phyloP scores from a whole-genome alignment of 1,140 invertebrate species.

The Cryptotermes secundus region DNA sequence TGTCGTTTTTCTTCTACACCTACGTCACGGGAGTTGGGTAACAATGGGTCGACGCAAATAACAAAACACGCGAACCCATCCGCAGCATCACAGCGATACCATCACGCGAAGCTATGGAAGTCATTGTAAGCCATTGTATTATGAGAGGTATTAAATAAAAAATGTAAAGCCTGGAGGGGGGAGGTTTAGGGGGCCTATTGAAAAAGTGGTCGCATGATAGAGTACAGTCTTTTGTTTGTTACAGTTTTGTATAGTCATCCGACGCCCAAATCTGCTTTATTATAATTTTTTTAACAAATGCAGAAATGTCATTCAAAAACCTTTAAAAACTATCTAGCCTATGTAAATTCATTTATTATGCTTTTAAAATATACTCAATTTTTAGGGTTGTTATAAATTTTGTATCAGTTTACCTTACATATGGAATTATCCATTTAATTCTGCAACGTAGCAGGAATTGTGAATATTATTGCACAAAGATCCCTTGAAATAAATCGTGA shows the following conservation, averaged over 20 bases:
- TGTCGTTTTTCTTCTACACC: background rate
- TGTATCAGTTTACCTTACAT: background rate
- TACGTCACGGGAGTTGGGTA: background rate
- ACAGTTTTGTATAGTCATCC: conserved; percentile 19
- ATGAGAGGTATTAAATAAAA: conserved; percentile 9
- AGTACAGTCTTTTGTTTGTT: conserved; percentile 19
- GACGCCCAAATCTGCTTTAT: background rate
- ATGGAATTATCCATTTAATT: too few relatives aligned
- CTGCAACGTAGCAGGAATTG: too few relatives aligned
- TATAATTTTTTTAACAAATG: background rate
- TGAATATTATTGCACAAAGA: too few relatives aligned
- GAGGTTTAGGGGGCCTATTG: background rate
- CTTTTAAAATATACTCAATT: background rate
- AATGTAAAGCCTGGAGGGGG: background rate
- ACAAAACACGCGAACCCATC: conserved; percentile 10
- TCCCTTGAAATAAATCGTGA: too few relatives aligned
- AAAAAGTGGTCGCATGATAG: conserved; percentile 12
- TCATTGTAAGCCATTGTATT: background rate
- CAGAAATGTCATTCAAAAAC: background rate
- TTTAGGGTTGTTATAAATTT: background rate
- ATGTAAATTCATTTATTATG: conserved; percentile 13
- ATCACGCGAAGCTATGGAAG: conserved; percentile 1
- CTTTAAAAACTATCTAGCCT: conserved; percentile 9
- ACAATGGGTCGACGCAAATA: conserved; percentile 10
- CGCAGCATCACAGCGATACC: background rate